phyloP scores from a whole-genome alignment of 2,888 invertebrate species.

The Heteromurus nitidus region DNA sequence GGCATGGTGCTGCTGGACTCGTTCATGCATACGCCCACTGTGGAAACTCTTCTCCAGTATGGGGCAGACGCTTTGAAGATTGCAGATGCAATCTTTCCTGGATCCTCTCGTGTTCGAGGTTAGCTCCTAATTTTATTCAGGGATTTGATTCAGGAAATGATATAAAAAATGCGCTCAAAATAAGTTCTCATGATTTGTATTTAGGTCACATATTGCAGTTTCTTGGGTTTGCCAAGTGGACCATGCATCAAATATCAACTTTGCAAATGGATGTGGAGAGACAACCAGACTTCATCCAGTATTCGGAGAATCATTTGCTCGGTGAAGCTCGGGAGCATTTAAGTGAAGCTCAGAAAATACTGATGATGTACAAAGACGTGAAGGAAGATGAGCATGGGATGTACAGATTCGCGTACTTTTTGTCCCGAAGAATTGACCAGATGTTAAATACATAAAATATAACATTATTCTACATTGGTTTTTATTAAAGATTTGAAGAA shows the following conservation, averaged over 20 bases:
- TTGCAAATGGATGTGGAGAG: background rate
- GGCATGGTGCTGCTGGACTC: background rate
- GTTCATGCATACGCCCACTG: background rate
- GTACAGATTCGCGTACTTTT: conserved; percentile 29
- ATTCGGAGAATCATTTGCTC: conserved; percentile 3
- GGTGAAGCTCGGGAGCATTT: conserved; percentile 10
- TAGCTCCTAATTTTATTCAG: background rate
- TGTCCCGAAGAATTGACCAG: conserved; percentile 13
- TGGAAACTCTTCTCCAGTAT: conserved; percentile 78
- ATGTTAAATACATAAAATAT: background rate
- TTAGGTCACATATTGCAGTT: conserved; percentile 51
- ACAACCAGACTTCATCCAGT: conserved; percentile 39
- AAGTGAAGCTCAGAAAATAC: conserved; percentile 27
- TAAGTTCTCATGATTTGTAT: background rate
- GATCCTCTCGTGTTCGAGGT: conserved; percentile 86
- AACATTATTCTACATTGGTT: no score
- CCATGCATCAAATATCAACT: background rate
- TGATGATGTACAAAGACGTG: conserved; percentile 21
- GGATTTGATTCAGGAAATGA: background rate
- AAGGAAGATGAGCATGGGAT: conserved; percentile 18
- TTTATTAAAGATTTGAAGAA: no score
- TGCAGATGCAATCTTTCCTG: conserved; percentile 86
- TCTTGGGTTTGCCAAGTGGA: conserved; percentile 39
- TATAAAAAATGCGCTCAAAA: background rate
- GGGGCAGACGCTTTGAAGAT: conserved; percentile 83